Percentiles rank a stretch among this genome's conserved stretches.
Evolutionary conservation across 1,140 invertebrate genomes (phyloP).

Genomic region (Drosophila pectinifera): DNA sequence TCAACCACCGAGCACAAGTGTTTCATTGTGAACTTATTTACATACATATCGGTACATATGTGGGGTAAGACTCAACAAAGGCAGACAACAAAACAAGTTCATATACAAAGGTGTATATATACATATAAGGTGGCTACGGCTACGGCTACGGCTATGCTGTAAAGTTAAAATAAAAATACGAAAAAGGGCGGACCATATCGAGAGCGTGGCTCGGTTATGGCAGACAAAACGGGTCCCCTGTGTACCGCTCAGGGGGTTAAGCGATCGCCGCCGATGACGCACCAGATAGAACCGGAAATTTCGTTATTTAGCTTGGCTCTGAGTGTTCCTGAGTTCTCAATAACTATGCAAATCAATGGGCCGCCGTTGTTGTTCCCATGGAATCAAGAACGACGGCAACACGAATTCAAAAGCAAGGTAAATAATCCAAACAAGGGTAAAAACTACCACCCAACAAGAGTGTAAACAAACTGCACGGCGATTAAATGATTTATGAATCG

Average conservation of each 20-base stretch:
- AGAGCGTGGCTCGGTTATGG: slow-evolving; percentile 25
- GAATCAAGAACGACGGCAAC: slow-evolving; percentile 2
- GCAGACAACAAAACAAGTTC: slow-evolving; percentile 42
- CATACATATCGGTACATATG: slow-evolving; percentile 55
- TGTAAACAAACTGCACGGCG: slow-evolving; percentile 39
- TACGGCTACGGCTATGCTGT: slow-evolving; percentile 39
- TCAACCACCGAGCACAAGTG: slow-evolving; percentile 75
- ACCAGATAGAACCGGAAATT: slow-evolving; percentile 54
- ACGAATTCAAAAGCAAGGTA: slow-evolving; percentile 8
- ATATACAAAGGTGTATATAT: slow-evolving; percentile 12
- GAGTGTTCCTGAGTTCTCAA: slow-evolving; percentile 15
- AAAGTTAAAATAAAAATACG: slow-evolving; percentile 19
- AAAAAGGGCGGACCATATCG: slow-evolving; percentile 38
- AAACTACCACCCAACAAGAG: slow-evolving; percentile 19
- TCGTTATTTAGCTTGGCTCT: slow-evolving; percentile 9
- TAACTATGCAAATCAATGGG: slow-evolving; percentile 57
- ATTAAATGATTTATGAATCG: slow-evolving; percentile 68
- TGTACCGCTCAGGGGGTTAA: slow-evolving; percentile 19
- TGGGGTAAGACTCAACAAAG: slow-evolving; percentile 64
- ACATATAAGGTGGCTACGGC: slow-evolving; percentile 14
- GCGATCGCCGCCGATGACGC: slow-evolving; percentile 40
- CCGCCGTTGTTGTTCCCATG: slow-evolving; percentile 30
- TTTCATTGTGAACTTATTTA: slow-evolving; percentile 69
- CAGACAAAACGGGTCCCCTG: slow-evolving; percentile 43
- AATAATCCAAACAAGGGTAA: not conserved